Evolutionary conservation across 1,140 invertebrate species (phyloP), one percentile per base, ranked within the genome.

Genomic region (Zaprionus gabonicus): DNA sequence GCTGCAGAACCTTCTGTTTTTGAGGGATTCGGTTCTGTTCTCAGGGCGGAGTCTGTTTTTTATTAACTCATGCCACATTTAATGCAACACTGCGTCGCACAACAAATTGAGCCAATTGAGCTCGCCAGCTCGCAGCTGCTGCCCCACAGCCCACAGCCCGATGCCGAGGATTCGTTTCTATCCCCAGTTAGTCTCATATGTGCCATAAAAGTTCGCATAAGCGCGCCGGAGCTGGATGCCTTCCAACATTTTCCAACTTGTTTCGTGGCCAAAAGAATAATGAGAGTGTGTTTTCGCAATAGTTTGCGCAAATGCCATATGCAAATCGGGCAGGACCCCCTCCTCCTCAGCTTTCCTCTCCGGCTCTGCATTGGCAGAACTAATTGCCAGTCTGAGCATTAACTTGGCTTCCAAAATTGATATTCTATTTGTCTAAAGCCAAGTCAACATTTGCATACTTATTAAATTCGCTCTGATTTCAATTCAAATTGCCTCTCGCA

Each of bases 1-100:
- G 46, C 59, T 75, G 55, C 10, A 13, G 17, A 25, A 49, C 34
- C 64, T 34, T 55, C 64, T 73, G 58, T 28, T 49, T 62, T 71
- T 69, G 65, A 74, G 65, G 67, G 46, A 71, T 78, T 78, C 64
- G 36, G 15, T 25, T 67, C 38, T 9, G 44, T 27, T 34, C n/a
- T 31, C 23, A 34, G 17, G 7, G n/a, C 4, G 13, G 31, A 60
- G 55, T 76, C 60, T 67, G 59, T 80, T 77, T 74, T 87, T 90
- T 88, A 88, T 90, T 88, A 88, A 88, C 78, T 88, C 85, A 81
- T 88, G 81, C 78, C 78, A 88, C 81, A 88, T 88, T 88, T 88
- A 88, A 88, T 88, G 84, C 84, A 88, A 88, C 84, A 88, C 84
- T 88, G 84, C 87, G 84, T 78, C 78, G 78, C 81, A 88, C 84